A percentile compares a stretch with the other conserved stretches of the same genome.
phyloP scores from a whole-genome alignment of 2,113 vertebrate species.

The Platichthys flesus region DNA sequence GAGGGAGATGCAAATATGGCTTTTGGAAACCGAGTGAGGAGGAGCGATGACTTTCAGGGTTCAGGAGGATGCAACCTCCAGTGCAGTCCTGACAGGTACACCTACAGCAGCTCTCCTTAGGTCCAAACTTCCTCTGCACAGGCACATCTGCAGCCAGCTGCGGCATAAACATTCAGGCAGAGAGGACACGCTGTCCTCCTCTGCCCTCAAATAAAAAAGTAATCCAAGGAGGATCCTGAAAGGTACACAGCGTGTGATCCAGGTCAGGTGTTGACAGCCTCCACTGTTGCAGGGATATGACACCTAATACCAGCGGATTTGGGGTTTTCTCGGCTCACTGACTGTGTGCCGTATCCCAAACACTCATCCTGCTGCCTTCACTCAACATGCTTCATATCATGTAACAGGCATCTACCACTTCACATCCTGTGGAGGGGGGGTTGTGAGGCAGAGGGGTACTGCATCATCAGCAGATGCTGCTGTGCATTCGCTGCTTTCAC shows the following conservation, averaged over 20 bases:
- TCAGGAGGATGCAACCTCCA: conserved; percentile 34
- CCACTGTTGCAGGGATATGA: conserved; percentile 50
- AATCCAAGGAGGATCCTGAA: conserved; percentile 63
- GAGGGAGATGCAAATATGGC: conserved; percentile 46
- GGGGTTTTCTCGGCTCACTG: conserved; percentile 52
- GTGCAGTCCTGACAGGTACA: conserved; percentile 47
- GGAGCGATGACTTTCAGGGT: conserved; percentile 39
- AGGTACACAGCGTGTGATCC: conserved; percentile 52
- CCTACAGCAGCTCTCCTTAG: conserved; percentile 42
- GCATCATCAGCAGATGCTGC: conserved; percentile 72
- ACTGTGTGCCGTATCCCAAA: conserved; percentile 58
- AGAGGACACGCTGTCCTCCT: conserved; percentile 71
- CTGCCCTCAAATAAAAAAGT: conserved; percentile 63
- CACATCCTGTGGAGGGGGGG: conserved; percentile 66
- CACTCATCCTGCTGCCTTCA: conserved; percentile 48
- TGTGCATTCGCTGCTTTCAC: conserved; percentile 48
- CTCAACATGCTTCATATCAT: conserved; percentile 87
- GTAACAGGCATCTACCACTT: conserved; percentile 88
- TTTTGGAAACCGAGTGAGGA: conserved; percentile 54
- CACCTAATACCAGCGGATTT: conserved; percentile 64
- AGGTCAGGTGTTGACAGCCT: conserved; percentile 64
- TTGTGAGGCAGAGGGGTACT: conserved; percentile 57
- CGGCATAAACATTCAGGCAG: conserved; percentile 71
- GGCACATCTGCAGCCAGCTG: conserved; percentile 79
- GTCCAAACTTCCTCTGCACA: conserved; percentile 62